Conservation (phyloP, 2,888 invertebrate species). For the Trachelus tabidus region DNA sequence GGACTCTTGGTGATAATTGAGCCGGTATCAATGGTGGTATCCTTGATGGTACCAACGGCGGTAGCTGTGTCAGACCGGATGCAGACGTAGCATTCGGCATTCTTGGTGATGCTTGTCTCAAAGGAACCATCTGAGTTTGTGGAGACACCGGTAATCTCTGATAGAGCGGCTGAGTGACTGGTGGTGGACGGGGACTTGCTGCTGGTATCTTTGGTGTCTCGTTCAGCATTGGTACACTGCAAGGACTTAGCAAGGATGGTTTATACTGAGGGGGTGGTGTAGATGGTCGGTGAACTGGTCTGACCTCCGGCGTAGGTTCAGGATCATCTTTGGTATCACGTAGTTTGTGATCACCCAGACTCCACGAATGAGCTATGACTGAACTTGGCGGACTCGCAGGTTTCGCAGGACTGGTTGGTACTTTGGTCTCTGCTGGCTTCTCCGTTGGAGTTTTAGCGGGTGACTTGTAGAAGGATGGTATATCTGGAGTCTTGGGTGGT, state of each 20-base stretch:
- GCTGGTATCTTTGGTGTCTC: slow-evolving; percentile 47
- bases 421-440: slow-evolving; percentile 41
- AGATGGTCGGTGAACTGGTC: slow-evolving; percentile 32
- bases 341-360: slow-evolving; percentile 68
- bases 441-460: slow-evolving; percentile 57
- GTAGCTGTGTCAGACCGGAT: slow-evolving; percentile 36
- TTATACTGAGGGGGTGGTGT: slow-evolving; percentile 44
- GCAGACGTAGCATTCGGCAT: slow-evolving; percentile 44
- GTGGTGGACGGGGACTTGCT: slow-evolving; percentile 42
- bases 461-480: slow-evolving; percentile 69
- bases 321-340: slow-evolving; percentile 56
- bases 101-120: slow-evolving; percentile 54
- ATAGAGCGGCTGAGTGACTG: slow-evolving; percentile 50
- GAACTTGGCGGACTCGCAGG: slow-evolving; percentile 61
- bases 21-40: slow-evolving; percentile 47
- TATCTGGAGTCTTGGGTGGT: slow-evolving; percentile 70
- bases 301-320: slow-evolving; percentile 46
- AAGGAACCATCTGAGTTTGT: slow-evolving; percentile 54
- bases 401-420: slow-evolving; percentile 28
- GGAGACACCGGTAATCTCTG: slow-evolving; percentile 57
- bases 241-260: slow-evolving; percentile 38
- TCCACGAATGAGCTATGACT: slow-evolving; percentile 72
- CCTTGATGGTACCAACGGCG: slow-evolving; percentile 54
- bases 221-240: slow-evolving; percentile 45
- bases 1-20: slow-evolving; percentile 45